These are phyloP conservation scores for Pterocles burchelli DNA, from an alignment of 2,113 vertebrate genomes.

Conservation along the genomic window DNA sequence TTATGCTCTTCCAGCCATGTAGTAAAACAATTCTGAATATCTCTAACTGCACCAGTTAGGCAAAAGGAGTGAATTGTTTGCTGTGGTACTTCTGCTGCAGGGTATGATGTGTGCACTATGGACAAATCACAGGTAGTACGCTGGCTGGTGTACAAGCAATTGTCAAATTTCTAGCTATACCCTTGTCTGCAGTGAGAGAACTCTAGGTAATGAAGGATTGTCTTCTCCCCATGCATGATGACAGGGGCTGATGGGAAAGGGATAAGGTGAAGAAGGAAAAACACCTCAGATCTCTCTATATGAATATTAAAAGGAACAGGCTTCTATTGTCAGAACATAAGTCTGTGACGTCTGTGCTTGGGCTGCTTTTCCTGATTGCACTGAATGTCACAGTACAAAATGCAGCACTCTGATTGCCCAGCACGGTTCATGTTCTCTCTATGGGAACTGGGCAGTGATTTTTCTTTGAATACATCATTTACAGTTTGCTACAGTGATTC, in stretches of 20 bases:
- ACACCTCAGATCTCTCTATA: not conserved
- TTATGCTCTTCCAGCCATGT: not conserved
- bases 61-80: not conserved
- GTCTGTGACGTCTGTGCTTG: not conserved
- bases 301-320: conserved; percentile 1
- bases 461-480: conserved; percentile 62
- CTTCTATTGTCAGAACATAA: conserved; percentile 21
- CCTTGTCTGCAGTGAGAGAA: not conserved
- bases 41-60: not conserved
- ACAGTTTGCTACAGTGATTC: conserved; percentile 50
- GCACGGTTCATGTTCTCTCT: conserved; percentile 28
- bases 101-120: not conserved
- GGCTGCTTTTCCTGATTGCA: conserved; percentile 29
- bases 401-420: conserved; percentile 45
- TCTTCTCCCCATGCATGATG: not conserved
- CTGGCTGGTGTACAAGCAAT: not conserved
- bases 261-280: conserved; percentile 10
- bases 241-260: not conserved
- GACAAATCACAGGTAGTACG: not conserved
- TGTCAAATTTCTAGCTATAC: not conserved
- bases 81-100: not conserved
- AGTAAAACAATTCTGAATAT: not conserved
- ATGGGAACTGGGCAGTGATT: conserved; percentile 45
- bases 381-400: conserved; percentile 52
- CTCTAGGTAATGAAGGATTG: not conserved